Conservation (phyloP, 2,113 vertebrate genomes). For the Meleagris gallopavo region DNA sequence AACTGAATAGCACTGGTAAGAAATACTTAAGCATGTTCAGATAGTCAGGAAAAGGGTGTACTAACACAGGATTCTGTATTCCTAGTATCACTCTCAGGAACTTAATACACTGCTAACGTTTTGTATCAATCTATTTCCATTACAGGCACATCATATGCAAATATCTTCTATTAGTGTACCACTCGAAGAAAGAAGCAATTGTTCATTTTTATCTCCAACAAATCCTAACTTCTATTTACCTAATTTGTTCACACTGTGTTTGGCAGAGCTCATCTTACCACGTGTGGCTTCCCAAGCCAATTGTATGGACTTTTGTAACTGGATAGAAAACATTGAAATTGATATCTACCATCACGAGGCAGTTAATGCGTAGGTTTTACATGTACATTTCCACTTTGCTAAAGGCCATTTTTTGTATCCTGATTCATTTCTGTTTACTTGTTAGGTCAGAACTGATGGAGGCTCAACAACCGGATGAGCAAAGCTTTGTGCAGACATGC, state of each 20-base stretch:
- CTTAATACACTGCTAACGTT: background rate
- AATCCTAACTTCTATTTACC: background rate
- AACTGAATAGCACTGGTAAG: background rate
- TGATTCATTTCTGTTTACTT: background rate
- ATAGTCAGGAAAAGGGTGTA: background rate
- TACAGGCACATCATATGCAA: background rate
- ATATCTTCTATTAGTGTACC: background rate
- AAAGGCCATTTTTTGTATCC: background rate
- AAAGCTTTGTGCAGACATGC: conserved; percentile 5
- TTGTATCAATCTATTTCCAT: background rate
- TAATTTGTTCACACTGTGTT: background rate
- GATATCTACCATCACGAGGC: rapidly evolving
- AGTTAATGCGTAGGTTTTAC: background rate
- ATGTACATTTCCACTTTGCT: background rate
- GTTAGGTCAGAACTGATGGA: background rate
- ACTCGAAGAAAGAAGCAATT: background rate
- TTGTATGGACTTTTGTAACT: background rate
- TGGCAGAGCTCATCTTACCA: background rate
- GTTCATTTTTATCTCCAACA: background rate
- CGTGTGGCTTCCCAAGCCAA: background rate
- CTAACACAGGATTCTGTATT: background rate
- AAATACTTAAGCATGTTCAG: background rate
- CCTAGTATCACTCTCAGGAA: background rate
- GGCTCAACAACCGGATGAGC: conserved; percentile 16
- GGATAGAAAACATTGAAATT: background rate